Conservation (phyloP, 2,888 invertebrate genomes). For the Acronicta alni region DNA sequence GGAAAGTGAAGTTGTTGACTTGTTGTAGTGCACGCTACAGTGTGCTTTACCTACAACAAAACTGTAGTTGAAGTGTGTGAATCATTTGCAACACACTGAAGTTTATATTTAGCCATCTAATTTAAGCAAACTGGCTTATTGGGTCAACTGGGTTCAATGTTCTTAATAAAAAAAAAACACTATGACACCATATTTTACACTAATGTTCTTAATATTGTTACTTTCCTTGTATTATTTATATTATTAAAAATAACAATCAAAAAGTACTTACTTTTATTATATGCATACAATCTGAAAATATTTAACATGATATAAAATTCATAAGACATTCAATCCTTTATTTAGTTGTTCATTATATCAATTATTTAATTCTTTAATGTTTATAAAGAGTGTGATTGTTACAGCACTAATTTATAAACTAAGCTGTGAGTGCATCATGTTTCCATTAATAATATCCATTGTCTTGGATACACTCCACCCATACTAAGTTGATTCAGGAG, state of each 20-base stretch:
- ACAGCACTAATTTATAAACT: conserved; percentile 56
- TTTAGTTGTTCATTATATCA: conserved; percentile 2
- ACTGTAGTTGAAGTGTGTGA: conserved; percentile 16
- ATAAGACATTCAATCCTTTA: neutral
- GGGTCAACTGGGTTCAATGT: conserved; percentile 5
- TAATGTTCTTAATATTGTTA: neutral
- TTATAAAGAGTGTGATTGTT: conserved; percentile 44
- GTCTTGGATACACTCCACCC: conserved; percentile 47
- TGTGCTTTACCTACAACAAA: conserved; percentile 21
- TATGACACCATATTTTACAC: no score
- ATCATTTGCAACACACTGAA: conserved; percentile 17
- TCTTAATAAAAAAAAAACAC: no score
- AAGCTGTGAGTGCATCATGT: conserved; percentile 51
- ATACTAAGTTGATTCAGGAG: conserved; percentile 17
- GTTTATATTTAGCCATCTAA: conserved; percentile 23
- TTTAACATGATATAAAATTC: neutral
- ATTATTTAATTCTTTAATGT: conserved; percentile 32
- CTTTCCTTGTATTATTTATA: conserved; percentile 2
- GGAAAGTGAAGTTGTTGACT: conserved; percentile 32
- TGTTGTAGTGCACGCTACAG: conserved; percentile 20
- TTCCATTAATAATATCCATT: conserved; percentile 57
- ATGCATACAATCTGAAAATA: conserved; percentile 12
- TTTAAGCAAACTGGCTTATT: conserved; percentile 26
- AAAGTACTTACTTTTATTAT: neutral
- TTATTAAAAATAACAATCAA: conserved; percentile 6